Percentiles rank a stretch among this genome's conserved stretches.
phyloP scores from a whole-genome alignment of 2,888 invertebrate species.

The Abrostola triplasia region DNA sequence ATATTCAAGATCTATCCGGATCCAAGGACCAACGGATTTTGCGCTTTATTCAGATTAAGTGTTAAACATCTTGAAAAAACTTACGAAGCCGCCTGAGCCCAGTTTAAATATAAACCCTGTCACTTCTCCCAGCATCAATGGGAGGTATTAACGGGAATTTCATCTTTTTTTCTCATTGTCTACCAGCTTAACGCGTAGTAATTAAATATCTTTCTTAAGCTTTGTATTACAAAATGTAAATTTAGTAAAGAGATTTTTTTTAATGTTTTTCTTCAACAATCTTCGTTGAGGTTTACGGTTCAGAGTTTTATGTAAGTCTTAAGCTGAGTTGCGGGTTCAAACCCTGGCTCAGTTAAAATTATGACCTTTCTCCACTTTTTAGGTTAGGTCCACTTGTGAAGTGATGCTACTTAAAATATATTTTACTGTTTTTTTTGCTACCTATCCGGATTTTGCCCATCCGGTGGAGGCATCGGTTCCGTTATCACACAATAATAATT shows the following conservation, averaged over 20 bases:
- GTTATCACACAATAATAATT: too few species aligned
- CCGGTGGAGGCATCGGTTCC: too few species aligned
- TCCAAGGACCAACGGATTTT: background rate
- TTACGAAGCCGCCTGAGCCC: background rate
- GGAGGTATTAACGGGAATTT: background rate
- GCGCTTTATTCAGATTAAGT: background rate
- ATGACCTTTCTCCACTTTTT: too few species aligned
- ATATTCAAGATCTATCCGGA: background rate
- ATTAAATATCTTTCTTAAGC: conserved; percentile 1
- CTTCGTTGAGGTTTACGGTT: too few species aligned
- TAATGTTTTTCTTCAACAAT: too few species aligned
- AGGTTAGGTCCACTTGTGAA: too few species aligned
- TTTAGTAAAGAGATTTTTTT: background rate
- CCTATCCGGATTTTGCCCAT: too few species aligned
- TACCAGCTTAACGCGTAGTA: background rate
- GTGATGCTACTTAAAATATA: too few species aligned
- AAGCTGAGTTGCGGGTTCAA: too few species aligned
- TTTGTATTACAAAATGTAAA: background rate
- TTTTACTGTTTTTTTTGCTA: too few species aligned
- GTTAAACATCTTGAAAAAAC: background rate
- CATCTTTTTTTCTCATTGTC: background rate
- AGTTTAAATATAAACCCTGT: background rate
- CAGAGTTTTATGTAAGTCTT: too few species aligned
- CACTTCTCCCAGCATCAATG: background rate
- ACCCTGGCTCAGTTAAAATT: too few species aligned